phyloP scores from a whole-genome alignment of 2,797 vertebrate species.

The Carcharodon carcharias region DNA sequence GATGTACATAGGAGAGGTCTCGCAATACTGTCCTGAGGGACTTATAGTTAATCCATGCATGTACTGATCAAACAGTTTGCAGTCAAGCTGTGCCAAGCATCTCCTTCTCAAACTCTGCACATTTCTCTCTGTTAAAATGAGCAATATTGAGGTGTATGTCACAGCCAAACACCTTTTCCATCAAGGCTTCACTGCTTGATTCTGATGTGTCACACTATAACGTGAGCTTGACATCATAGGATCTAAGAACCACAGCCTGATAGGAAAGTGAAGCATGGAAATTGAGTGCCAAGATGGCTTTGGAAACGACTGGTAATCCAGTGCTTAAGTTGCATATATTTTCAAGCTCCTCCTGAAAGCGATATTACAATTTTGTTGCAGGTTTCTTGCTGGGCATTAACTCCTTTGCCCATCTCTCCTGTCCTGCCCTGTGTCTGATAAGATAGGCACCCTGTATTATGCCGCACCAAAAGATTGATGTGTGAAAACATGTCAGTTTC shows the following conservation, averaged over 20 bases:
- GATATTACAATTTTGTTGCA: not conserved
- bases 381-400: not conserved
- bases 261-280: not conserved
- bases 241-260: not conserved
- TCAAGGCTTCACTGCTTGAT: not conserved
- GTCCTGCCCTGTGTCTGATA: not conserved
- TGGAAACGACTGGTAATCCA: not conserved
- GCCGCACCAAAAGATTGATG: not conserved
- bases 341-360: not conserved
- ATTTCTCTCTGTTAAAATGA: not conserved
- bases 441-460: not conserved
- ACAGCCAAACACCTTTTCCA: not conserved
- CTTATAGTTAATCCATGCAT: not conserved
- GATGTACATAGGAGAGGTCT: not conserved
- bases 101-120: not conserved
- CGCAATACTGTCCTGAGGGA: not conserved
- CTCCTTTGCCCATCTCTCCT: not conserved
- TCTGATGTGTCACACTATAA: not conserved
- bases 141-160: not conserved
- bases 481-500: not conserved
- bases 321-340: not conserved
- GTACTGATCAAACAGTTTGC: not conserved
- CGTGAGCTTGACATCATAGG: not conserved
- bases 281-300: not conserved
- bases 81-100: not conserved